phyloP scores from a whole-genome alignment of 2,113 vertebrate species.

The Acanthochromis polyacanthus region DNA sequence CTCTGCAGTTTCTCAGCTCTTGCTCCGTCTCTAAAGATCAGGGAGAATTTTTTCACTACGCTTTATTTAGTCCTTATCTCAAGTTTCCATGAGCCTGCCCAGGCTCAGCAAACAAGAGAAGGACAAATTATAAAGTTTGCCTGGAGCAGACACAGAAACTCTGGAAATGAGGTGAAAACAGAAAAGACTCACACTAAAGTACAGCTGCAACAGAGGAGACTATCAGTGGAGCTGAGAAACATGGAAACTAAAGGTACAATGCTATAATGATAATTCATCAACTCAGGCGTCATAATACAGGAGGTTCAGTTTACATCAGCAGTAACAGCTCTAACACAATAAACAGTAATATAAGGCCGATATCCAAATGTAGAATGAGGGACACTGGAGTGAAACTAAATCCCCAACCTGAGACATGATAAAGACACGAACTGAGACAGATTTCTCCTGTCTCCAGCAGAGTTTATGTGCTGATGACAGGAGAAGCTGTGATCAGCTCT shows the following conservation, averaged over 20 bases:
- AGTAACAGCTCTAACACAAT: too few relatives aligned
- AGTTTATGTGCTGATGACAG: too few relatives aligned
- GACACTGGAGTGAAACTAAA: too few relatives aligned
- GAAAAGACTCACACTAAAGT: conserved; percentile 1
- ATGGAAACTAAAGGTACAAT: neutral
- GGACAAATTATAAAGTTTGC: conserved; percentile 48
- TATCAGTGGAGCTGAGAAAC: neutral
- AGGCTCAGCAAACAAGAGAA: conserved; percentile 50
- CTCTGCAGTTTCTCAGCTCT: conserved; percentile 39
- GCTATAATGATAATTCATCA: conserved; percentile 1
- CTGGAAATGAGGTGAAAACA: conserved; percentile 11
- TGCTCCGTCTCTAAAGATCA: conserved; percentile 41
- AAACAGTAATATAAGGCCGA: too few relatives aligned
- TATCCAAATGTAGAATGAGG: too few relatives aligned
- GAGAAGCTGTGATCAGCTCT: neutral
- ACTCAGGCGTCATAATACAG: neutral
- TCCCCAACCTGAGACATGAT: too few relatives aligned
- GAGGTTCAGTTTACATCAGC: too few relatives aligned
- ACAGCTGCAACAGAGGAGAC: neutral
- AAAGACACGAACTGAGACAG: too few relatives aligned
- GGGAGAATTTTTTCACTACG: conserved; percentile 21
- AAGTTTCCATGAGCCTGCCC: conserved; percentile 25
- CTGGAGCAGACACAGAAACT: conserved; percentile 4
- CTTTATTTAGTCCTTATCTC: conserved; percentile 44
- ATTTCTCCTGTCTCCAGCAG: too few relatives aligned